Base-by-base conservation (phyloP, 2,113 vertebrate species). In the Perca fluviatilis region DNA sequence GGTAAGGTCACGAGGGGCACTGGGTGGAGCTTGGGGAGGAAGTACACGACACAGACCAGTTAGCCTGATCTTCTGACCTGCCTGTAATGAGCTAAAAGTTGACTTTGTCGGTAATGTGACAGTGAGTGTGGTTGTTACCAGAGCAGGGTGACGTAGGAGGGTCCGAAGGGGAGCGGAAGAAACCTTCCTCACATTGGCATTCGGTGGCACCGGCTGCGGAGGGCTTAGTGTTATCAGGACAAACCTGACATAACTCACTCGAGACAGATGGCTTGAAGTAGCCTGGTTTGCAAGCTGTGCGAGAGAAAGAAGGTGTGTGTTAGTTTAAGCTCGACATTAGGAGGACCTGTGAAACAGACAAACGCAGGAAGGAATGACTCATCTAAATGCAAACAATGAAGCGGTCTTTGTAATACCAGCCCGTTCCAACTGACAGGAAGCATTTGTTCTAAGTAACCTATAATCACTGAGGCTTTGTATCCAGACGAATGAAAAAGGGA, bases 111-210 rank as follows among this genome's bases (percentile, higher is more conserved):
- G 50, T 33, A 36, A 63, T 16, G 2, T 18, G 46, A 4, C 25
- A 50, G 49, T 6, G 69, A 76, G 27, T 21, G 11, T 7, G 33
- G 33, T 27, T 92, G 94, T 97, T 89, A 99, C 98, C 95, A 0
- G 97, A 98, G 90, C 98, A 99, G 46, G 96, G 87, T 7, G 90
- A 77, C 0, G 92, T 92, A 0, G 75, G 79, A 0, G 94, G 85
- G 80, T 99, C 98, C 0, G 73, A 65, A 0, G 92, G 86, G 1
- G 96, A 95, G 19, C 97, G 96, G 93, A 96, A 98, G 89, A 96
- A 98, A 50, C 95, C 96, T 0, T 97, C 96, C 85, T 96, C 88
- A 15, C 97, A 99, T 0, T 93, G 89, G 49, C 98, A 99, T 63
- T 90, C 0, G 0, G 90, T 88, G 3, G 97, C 94, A 0, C 97